Conservation (phyloP, 2,888 invertebrate genomes). For the Acleris literana region DNA sequence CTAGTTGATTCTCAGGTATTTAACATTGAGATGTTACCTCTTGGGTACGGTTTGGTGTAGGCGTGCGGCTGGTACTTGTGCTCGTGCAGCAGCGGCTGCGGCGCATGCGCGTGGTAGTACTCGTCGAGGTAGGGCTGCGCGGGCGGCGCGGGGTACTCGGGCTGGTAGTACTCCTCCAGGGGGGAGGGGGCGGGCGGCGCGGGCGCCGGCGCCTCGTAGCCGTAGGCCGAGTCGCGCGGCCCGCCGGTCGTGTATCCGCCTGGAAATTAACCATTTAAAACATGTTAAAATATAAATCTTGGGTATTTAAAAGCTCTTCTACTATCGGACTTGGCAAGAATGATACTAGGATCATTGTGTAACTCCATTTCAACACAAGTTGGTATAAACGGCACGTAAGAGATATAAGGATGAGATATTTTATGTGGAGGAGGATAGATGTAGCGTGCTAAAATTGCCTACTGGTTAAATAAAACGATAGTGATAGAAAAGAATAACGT, state of each 20-base stretch:
- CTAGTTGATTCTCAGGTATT: no score
- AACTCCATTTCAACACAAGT: no score
- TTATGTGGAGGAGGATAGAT: no score
- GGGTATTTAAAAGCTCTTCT: neutral
- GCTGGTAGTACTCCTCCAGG: slow-evolving; percentile 81
- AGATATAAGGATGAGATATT: no score
- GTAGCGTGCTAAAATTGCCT: no score
- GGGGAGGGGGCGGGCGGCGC: slow-evolving; percentile 75
- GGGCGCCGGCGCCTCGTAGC: slow-evolving; percentile 71
- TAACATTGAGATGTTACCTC: slow-evolving; percentile 82
- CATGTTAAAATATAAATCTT: neutral
- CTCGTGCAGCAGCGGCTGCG: slow-evolving; percentile 83
- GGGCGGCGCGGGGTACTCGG: slow-evolving; percentile 76
- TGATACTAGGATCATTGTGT: neutral
- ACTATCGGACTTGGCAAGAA: neutral
- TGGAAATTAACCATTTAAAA: slow-evolving; percentile 48
- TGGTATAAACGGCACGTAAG: no score
- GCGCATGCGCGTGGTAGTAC: slow-evolving; percentile 88
- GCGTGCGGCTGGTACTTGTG: slow-evolving; percentile 89
- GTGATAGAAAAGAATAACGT: no score
- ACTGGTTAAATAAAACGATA: no score
- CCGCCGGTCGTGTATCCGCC: slow-evolving; percentile 84
- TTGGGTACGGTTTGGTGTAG: slow-evolving; percentile 88
- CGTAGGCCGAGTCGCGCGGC: slow-evolving; percentile 80
- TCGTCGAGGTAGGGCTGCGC: slow-evolving; percentile 87